These are phyloP conservation scores for Pseudomugil gertrudae DNA, from an alignment of 2,797 vertebrate species.

Conservation along the genomic window DNA sequence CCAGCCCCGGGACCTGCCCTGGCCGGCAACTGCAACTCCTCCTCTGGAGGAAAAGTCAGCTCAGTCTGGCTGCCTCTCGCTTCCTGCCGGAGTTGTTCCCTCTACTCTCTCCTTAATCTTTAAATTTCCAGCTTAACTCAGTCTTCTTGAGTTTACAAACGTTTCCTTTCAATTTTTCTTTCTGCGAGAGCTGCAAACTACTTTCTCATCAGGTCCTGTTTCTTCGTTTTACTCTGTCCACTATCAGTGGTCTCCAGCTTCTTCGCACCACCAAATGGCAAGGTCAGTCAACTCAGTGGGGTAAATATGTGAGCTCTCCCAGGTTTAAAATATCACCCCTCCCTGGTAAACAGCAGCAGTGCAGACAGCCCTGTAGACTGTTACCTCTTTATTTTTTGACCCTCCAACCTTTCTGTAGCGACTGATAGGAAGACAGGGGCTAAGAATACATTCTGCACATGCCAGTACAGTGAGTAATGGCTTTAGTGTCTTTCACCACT, in stretches of 20 bases:
- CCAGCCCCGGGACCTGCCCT: slow-evolving; percentile 80
- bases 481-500: slow-evolving; percentile 73
- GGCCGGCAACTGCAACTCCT: slow-evolving; percentile 81
- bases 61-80: slow-evolving; percentile 70
- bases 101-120: slow-evolving; percentile 32
- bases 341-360: slow-evolving; percentile 81
- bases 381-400: slow-evolving; percentile 94
- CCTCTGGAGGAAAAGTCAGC: slow-evolving; percentile 75
- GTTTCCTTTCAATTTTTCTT: slow-evolving; percentile 36
- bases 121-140: slow-evolving; percentile 19
- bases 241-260: slow-evolving; percentile 60
- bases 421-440: slow-evolving; percentile 85
- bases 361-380: slow-evolving; percentile 82
- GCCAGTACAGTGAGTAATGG: slow-evolving; percentile 88
- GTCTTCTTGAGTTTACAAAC: slow-evolving; percentile 21
- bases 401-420: slow-evolving; percentile 86
- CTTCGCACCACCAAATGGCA: slow-evolving; percentile 79
- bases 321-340: slow-evolving; percentile 79
- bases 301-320: slow-evolving; percentile 84
- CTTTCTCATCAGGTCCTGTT: slow-evolving; percentile 34
- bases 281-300: slow-evolving; percentile 74
- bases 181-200: slow-evolving; percentile 28
- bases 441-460: slow-evolving; percentile 89
- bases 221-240: slow-evolving; percentile 39
- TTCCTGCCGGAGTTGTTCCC: slow-evolving; percentile 43